Evolutionary conservation across 2,888 invertebrate genomes (phyloP).

Genomic region (Malthinus seriepunctatus): DNA sequence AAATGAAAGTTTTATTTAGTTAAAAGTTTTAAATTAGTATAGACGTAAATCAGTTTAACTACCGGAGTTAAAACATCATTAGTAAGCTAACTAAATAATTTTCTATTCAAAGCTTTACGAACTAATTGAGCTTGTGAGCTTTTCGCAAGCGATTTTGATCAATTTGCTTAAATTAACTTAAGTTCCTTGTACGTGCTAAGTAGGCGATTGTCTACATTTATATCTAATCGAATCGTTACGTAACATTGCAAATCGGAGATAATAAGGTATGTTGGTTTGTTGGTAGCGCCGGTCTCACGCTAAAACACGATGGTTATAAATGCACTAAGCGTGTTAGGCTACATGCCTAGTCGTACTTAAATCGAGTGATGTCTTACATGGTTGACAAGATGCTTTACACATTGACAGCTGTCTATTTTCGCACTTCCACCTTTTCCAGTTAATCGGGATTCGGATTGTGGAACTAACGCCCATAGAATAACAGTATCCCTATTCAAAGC

Average conservation of each 20-base stretch:
- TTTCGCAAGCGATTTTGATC: neutral
- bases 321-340: conserved; percentile 30
- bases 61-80: too few species aligned
- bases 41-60: too few species aligned
- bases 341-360: conserved; percentile 33
- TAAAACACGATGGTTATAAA: conserved; percentile 31
- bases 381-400: conserved; percentile 36
- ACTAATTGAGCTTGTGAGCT: too few species aligned
- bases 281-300: conserved; percentile 34
- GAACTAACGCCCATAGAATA: conserved; percentile 25
- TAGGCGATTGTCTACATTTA: conserved; percentile 1
- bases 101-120: too few species aligned
- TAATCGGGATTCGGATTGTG: conserved; percentile 20
- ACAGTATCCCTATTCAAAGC: conserved; percentile 29
- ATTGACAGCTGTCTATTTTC: conserved; percentile 36
- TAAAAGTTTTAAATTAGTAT: too few species aligned
- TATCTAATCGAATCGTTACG: conserved; percentile 14
- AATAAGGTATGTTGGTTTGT: conserved; percentile 17
- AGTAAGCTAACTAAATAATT: too few species aligned
- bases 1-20: too few species aligned
- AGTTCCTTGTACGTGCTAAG: neutral
- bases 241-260: conserved; percentile 27
- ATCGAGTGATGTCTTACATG: conserved; percentile 32
- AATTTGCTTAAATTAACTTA: neutral
- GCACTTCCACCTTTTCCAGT: conserved; percentile 29